A percentile compares a stretch with the other conserved stretches of the same genome.
Conservation (phyloP, 2,888 invertebrate species). For the Heteromyza rotundicornis region DNA sequence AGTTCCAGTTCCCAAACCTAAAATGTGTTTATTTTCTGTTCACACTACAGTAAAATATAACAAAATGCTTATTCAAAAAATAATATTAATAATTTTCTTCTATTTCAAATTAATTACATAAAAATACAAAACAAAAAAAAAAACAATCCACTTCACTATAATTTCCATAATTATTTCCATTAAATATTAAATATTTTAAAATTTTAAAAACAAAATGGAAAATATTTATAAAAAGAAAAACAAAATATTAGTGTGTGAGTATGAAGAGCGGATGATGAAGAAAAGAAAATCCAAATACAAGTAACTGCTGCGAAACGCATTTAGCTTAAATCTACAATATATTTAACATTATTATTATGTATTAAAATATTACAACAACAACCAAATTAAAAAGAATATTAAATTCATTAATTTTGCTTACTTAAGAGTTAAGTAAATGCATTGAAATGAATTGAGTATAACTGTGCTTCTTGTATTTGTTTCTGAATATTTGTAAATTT, state of each 20-base stretch:
- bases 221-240: slow-evolving; percentile 9
- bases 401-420: not conserved
- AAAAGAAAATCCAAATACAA: slow-evolving; percentile 6
- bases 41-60: too few relatives aligned
- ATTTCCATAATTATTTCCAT: not conserved
- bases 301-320: not conserved
- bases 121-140: slow-evolving; percentile 8
- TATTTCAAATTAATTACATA: too few relatives aligned
- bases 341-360: not conserved
- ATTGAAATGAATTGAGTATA: not conserved
- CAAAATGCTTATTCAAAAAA: too few relatives aligned
- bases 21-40: too few relatives aligned
- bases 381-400: too few relatives aligned
- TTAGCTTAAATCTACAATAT: slow-evolving; percentile 28
- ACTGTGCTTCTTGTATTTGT: not conserved
- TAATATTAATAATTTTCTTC: too few relatives aligned
- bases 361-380: slow-evolving; percentile 6
- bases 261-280: slow-evolving; percentile 37
- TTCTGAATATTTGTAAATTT: not conserved
- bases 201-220: not conserved
- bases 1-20: too few relatives aligned
- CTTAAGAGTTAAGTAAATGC: not conserved
- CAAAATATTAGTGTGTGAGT: slow-evolving; percentile 47
- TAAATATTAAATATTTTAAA: not conserved
- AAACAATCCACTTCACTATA: not conserved